Evolutionary conservation across 2,113 vertebrate genomes (phyloP).

Genomic region (Coptodon rendalli): DNA sequence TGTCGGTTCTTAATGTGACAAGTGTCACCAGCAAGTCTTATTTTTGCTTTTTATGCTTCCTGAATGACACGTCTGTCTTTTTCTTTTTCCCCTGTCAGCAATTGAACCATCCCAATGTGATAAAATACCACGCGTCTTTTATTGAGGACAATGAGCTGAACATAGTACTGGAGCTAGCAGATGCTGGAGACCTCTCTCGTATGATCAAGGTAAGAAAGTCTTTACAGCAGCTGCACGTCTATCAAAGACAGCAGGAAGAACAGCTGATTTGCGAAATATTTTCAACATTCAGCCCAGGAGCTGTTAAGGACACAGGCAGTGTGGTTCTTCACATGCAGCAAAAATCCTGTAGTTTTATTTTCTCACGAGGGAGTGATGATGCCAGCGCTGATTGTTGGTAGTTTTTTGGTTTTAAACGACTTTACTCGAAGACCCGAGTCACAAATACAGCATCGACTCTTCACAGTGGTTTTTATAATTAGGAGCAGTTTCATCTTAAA

Average conservation of each 20-base stretch:
- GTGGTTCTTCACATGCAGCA: not conserved
- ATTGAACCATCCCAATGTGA: slow-evolving; percentile 98
- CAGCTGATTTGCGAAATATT: not conserved
- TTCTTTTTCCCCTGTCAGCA: slow-evolving; percentile 74
- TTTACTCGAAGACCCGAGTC: not conserved
- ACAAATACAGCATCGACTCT: not conserved
- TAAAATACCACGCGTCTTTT: slow-evolving; percentile 98
- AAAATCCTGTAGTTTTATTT: not conserved
- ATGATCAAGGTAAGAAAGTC: slow-evolving; percentile 91
- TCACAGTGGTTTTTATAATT: not conserved
- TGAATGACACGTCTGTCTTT: not conserved
- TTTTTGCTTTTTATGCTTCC: not conserved
- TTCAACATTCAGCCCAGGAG: not conserved
- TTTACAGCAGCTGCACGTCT: not conserved
- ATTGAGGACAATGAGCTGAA: slow-evolving; percentile 98
- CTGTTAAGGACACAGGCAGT: not conserved
- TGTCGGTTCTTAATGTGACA: slow-evolving; percentile 9
- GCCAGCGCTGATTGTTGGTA: not conserved
- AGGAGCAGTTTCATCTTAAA: fast-evolving
- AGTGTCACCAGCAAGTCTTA: slow-evolving; percentile 25
- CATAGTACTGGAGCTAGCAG: slow-evolving; percentile 95
- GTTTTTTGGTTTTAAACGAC: fast-evolving
- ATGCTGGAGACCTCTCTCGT: slow-evolving; percentile 94
- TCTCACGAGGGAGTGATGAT: not conserved
- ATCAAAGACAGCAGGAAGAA: not conserved